phyloP scores from a whole-genome alignment of 1,140 invertebrate species.

The Cydia strobilella region DNA sequence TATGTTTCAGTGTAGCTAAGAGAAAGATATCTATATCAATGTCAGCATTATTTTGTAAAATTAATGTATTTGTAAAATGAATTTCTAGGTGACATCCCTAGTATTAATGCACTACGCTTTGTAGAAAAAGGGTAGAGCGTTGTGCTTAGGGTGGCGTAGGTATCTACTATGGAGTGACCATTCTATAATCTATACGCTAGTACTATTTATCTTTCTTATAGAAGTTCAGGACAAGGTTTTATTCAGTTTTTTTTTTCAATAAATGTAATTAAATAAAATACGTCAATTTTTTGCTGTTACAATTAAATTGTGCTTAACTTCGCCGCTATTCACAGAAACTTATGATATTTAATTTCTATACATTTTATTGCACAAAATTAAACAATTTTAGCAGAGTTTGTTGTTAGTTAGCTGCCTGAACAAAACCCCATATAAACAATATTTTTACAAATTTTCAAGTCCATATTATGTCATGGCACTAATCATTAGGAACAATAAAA shows the following conservation, averaged over 20 bases:
- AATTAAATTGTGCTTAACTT: neutral
- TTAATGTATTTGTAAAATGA: neutral
- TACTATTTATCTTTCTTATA: slow-evolving; percentile 13
- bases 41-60: neutral
- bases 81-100: neutral
- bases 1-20: neutral
- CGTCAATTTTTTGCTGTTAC: neutral
- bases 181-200: slow-evolving; percentile 3
- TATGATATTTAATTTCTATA: neutral
- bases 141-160: too few species aligned
- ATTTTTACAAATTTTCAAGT: neutral
- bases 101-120: neutral
- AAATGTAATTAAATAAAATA: neutral
- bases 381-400: too few species aligned
- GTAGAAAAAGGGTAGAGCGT: neutral
- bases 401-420: neutral
- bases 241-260: slow-evolving; percentile 1
- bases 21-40: neutral
- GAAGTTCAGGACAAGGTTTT: neutral
- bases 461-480: slow-evolving; percentile 27
- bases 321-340: neutral
- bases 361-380: slow-evolving; percentile 2
- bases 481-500: slow-evolving; percentile 23
- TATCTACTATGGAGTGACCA: neutral
- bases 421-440: slow-evolving; percentile 1